Percentiles rank a stretch among this genome's conserved stretches.
Evolutionary conservation across 2,888 invertebrate species (phyloP).

Genomic region (Andrena fulva): DNA sequence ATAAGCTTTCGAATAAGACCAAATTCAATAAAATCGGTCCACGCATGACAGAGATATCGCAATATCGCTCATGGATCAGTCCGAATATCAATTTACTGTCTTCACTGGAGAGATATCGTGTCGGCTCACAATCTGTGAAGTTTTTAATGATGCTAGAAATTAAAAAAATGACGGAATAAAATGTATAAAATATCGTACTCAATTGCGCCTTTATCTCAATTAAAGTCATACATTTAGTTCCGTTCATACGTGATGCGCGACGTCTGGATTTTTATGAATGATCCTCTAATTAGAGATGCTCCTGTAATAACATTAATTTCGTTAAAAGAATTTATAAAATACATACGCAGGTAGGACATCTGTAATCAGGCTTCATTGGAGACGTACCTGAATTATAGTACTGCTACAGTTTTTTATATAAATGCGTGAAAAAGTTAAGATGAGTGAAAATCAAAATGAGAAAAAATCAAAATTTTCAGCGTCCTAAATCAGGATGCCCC

Average conservation of each 20-base stretch:
- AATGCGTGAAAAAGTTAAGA: too few species aligned
- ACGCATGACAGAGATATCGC: too few species aligned
- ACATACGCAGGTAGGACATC: background rate
- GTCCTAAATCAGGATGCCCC: too few species aligned
- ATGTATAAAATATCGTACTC: background rate
- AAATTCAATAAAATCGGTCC: too few species aligned
- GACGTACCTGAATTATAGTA: background rate
- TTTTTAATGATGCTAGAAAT: background rate
- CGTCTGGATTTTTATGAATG: background rate
- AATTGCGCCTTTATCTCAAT: background rate
- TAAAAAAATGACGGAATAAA: background rate
- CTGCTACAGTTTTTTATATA: too few species aligned
- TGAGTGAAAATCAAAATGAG: too few species aligned
- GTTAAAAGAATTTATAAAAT: constrained; percentile 3
- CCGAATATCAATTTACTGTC: background rate
- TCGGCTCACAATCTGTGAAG: background rate
- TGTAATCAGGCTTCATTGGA: constrained; percentile 21
- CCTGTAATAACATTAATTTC: constrained; percentile 10
- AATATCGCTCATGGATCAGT: too few species aligned
- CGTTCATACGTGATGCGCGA: background rate
- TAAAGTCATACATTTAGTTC: background rate
- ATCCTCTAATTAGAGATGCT: constrained; percentile 9
- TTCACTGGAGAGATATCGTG: background rate
- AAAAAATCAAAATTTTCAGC: too few species aligned
- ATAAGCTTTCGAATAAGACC: too few species aligned